A percentile compares a stretch with the other conserved stretches of the same genome.
phyloP scores from a whole-genome alignment of 2,888 invertebrate species.

The Alentia gelatinosa region DNA sequence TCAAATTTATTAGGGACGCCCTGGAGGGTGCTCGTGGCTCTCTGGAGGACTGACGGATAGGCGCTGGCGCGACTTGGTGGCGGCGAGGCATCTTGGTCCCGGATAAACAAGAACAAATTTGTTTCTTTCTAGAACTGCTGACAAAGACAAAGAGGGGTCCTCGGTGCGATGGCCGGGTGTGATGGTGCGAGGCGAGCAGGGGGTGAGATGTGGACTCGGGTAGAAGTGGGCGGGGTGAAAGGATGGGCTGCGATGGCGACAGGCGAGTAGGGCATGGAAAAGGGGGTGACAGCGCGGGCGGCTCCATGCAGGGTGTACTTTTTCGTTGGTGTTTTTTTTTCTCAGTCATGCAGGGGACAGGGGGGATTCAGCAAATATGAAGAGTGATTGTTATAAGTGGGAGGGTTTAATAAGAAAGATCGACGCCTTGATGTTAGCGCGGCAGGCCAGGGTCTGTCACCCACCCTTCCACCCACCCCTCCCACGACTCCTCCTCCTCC shows the following conservation, averaged over 20 bases:
- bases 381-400: slow-evolving; percentile 22
- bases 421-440: background rate
- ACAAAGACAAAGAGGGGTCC: slow-evolving; percentile 40
- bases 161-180: background rate
- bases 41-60: slow-evolving; percentile 2
- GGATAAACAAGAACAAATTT: slow-evolving; percentile 28
- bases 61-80: slow-evolving; percentile 19
- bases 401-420: slow-evolving; percentile 21
- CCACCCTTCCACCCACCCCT: background rate
- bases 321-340: background rate
- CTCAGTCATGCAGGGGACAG: background rate
- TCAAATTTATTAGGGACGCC: slow-evolving; percentile 35
- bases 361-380: background rate
- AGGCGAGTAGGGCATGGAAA: background rate
- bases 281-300: background rate
- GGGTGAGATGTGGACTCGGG: background rate
- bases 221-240: background rate
- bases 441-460: background rate
- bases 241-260: background rate
- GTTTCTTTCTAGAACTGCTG: slow-evolving; percentile 10
- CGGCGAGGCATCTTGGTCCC: slow-evolving; percentile 13
- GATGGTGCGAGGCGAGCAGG: background rate
- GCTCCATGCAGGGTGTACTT: too few species aligned
- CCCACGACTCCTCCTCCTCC: background rate
- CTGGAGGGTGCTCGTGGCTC: slow-evolving; percentile 12